These are phyloP conservation scores for Oscheius sp. DNA, from an alignment of 2,888 invertebrate species.

Conservation along the genomic window DNA sequence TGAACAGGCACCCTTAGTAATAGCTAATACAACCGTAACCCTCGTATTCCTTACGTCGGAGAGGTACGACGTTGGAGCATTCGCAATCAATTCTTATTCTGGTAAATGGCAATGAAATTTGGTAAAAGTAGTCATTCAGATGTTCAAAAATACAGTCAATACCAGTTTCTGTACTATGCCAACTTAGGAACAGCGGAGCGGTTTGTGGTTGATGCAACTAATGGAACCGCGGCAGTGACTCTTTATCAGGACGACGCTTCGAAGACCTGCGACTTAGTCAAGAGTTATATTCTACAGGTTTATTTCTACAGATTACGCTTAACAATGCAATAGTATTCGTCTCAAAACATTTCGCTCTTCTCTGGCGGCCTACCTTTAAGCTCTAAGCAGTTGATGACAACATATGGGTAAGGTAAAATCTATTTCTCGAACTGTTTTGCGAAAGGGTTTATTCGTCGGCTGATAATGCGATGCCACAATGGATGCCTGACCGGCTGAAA, in stretches of 20 bases:
- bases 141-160: conserved; percentile 3
- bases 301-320: too few species aligned
- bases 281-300: background rate
- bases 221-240: conserved; percentile 17
- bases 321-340: background rate
- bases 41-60: conserved; percentile 9
- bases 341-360: background rate
- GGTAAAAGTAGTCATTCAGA: background rate
- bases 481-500: conserved; percentile 15
- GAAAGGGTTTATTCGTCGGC: background rate
- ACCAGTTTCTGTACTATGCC: conserved; percentile 1
- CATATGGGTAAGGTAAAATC: conserved; percentile 3
- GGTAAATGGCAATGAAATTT: background rate
- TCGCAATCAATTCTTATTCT: conserved; percentile 15
- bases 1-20: conserved; percentile 8
- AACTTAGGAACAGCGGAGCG: background rate
- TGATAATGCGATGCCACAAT: conserved; percentile 23
- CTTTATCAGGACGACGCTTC: conserved; percentile 12
- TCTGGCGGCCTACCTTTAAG: conserved; percentile 14
- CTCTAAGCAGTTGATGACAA: background rate
- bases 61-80: conserved; percentile 1
- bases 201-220: conserved; percentile 18
- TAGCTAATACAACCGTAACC: conserved; percentile 3
- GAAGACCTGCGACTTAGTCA: background rate
- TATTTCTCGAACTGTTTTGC: background rate